Evolutionary conservation across 2,797 vertebrate genomes (phyloP).

Genomic region (Hydrophis major): DNA sequence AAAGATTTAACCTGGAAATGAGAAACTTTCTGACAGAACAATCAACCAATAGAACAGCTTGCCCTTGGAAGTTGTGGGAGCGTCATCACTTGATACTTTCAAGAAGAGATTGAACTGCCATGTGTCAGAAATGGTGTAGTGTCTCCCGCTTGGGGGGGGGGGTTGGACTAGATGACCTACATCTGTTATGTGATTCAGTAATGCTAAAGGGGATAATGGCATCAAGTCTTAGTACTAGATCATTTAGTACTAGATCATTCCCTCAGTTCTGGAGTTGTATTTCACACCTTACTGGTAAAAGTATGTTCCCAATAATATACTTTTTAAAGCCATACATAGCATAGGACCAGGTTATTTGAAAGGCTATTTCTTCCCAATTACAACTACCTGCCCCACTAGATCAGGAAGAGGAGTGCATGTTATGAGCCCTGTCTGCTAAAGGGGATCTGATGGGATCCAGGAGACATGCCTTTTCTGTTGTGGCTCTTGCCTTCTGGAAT

Average conservation of each 20-base stretch:
- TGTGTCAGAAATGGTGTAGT: too few species aligned
- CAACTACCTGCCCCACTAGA: not conserved
- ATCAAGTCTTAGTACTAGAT: not conserved
- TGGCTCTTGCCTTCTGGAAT: not conserved
- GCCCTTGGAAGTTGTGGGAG: too few species aligned
- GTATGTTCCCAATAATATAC: not conserved
- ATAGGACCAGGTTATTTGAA: not conserved
- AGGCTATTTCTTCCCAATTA: not conserved
- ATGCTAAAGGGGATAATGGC: not conserved
- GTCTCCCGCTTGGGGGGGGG: too few species aligned
- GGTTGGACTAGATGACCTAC: too few species aligned
- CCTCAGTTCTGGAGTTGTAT: not conserved
- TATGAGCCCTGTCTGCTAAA: not conserved
- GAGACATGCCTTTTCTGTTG: not conserved
- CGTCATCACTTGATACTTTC: too few species aligned
- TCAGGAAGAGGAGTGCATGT: not conserved
- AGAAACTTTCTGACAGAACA: too few species aligned
- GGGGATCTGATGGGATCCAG: not conserved
- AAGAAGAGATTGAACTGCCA: too few species aligned
- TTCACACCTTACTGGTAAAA: not conserved
- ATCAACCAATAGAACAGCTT: too few species aligned
- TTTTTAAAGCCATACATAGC: not conserved
- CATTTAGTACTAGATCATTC: not conserved
- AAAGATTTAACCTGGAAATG: too few species aligned
- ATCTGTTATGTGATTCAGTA: not conserved